Evolutionary conservation across 2,113 vertebrate species (phyloP).

Genomic region (Eolophus roseicapilla): DNA sequence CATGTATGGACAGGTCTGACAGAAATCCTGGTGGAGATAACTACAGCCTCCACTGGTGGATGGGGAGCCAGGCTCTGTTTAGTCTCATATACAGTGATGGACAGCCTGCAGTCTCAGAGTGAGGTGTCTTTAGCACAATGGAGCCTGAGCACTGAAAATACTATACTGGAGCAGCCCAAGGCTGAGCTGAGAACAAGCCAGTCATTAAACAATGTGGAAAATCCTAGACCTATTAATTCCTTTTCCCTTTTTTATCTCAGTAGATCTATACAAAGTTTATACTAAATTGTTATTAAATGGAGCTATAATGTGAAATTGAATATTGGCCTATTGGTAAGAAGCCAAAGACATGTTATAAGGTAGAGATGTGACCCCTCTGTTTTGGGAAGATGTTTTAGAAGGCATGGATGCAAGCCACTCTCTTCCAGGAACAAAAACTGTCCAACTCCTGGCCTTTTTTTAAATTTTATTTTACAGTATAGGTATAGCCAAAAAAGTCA

Average conservation of each 20-base stretch:
- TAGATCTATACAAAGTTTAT: background rate
- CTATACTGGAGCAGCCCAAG: background rate
- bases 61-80: background rate
- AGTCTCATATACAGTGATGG: background rate
- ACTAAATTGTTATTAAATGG: background rate
- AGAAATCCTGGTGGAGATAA: background rate
- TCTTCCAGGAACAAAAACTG: background rate
- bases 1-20: background rate
- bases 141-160: background rate
- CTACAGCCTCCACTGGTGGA: background rate
- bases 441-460: rapidly evolving
- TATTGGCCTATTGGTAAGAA: background rate
- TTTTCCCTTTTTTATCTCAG: background rate
- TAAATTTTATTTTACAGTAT: background rate
- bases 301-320: background rate
- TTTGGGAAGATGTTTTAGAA: background rate
- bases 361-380: background rate
- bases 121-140: background rate
- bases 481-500: background rate
- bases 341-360: background rate
- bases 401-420: background rate
- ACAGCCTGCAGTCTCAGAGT: background rate
- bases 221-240: background rate
- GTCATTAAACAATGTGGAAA: background rate
- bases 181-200: background rate